Evolutionary conservation across 2,113 vertebrate species (phyloP).

Genomic region (Eudyptes chrysolophus): DNA sequence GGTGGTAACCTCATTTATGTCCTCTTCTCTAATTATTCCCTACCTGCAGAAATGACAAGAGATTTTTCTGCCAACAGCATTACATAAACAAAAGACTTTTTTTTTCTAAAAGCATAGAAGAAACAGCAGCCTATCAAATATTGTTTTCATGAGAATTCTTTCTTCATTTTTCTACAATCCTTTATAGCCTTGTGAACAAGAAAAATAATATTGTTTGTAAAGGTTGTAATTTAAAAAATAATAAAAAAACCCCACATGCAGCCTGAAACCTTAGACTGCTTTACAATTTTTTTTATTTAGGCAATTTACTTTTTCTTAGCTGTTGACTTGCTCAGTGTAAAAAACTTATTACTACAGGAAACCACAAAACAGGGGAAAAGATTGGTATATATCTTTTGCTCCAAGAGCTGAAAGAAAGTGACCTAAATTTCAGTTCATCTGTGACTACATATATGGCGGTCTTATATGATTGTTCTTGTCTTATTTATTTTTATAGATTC

Average conservation of each 20-base stretch:
- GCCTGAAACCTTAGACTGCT: not conserved
- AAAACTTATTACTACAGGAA: not conserved
- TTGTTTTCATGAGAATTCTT: not conserved
- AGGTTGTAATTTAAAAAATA: not conserved
- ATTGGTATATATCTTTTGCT: not conserved
- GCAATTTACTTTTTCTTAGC: conserved; percentile 24
- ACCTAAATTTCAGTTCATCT: not conserved
- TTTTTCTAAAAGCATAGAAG: conserved; percentile 14
- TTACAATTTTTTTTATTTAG: conserved; percentile 38
- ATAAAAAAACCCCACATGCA: not conserved
- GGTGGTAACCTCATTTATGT: not conserved
- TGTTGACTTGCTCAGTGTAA: not conserved
- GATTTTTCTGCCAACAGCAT: conserved; percentile 9
- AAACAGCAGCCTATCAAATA: conserved; percentile 54
- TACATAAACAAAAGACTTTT: conserved; percentile 10
- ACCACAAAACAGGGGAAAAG: not conserved
- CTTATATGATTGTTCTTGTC: not conserved
- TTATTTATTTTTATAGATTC: conserved; percentile 46
- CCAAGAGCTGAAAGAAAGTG: not conserved
- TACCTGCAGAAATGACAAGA: conserved; percentile 30
- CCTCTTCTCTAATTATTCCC: conserved; percentile 56
- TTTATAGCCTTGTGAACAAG: not conserved
- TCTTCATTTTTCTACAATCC: not conserved
- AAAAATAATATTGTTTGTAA: not conserved
- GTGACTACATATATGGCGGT: not conserved